Evolutionary conservation across 2,113 vertebrate species (phyloP), one percentile per base, ranked within the genome.

Genomic region (Tursiops truncatus): DNA sequence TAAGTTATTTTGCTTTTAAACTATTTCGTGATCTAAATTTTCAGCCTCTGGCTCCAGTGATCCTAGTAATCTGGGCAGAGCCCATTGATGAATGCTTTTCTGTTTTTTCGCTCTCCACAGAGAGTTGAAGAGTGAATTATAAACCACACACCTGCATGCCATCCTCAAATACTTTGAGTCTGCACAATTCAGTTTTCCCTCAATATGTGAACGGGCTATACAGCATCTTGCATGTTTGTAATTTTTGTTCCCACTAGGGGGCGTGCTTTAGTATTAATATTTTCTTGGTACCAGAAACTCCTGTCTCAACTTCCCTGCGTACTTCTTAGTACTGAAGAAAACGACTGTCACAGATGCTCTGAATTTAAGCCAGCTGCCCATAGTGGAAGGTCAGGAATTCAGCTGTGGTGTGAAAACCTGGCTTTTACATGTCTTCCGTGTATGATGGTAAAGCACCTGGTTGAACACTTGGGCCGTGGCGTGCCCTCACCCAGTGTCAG

Each of bases 161-260:
- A 6, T 89, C 65, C 74, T 89, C 50, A 9, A 4, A 15, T 8
- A 73, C 31, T 63, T 83, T 36, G 13, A 26, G 67, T 41, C 60
- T 76, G 44, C 53, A 12, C 21, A 1, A 31, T 65, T n/a, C 81
- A 25, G 28, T 70, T 56, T 41, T n/a, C 20, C 9, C 60, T 21
- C 38, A 4, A 0, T 15, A 0, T 62, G 76, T 38, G 47, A 13
- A 3, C 0, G 28, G 50, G 33, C 11, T 38, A 2, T 14, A 12
- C 20, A 26, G 73, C 33, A 2, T 28, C 74, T 58, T 60, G 74
- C 38, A 0, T 63, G 2, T 63, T 33, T 41, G 2, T 81, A 17
- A 28, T 21, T 26, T 50, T 53, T n/a, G 31, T 20, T 25, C 36
- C 95, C 97, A 94, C 84, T 28, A 97, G 94, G 88, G 95, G 97